Conservation (phyloP, 2,888 invertebrate genomes). For the Alloplasta piceator region DNA sequence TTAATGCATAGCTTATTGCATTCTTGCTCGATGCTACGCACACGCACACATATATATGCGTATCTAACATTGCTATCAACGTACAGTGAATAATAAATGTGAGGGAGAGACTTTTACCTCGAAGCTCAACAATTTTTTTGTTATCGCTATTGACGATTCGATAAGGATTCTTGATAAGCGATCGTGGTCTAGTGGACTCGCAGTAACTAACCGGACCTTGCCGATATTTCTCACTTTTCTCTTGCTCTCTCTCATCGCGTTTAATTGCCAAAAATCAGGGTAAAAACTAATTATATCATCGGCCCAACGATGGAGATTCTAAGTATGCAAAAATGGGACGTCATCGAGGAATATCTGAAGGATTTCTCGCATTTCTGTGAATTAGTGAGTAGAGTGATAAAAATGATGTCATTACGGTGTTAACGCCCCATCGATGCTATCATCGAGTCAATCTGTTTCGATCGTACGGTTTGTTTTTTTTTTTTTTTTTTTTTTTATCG, state of each 20-base stretch:
- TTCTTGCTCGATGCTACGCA: neutral
- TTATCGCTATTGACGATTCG: slow-evolving; percentile 51
- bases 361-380: slow-evolving; percentile 70
- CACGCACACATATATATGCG: neutral
- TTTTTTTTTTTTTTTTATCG: too few relatives aligned
- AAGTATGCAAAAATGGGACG: slow-evolving; percentile 72
- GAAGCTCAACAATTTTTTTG: slow-evolving; percentile 40
- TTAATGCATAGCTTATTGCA: too few relatives aligned
- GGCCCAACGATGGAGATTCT: slow-evolving; percentile 72
- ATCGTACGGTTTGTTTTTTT: neutral
- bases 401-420: neutral
- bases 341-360: slow-evolving; percentile 74
- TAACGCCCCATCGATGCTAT: neutral
- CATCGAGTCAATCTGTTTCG: neutral
- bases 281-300: neutral
- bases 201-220: slow-evolving; percentile 55
- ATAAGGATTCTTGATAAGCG: slow-evolving; percentile 60
- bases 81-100: too few relatives aligned
- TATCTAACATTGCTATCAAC: neutral
- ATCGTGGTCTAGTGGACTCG: slow-evolving; percentile 33
- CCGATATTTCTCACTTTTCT: slow-evolving; percentile 32
- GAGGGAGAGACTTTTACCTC: slow-evolving; percentile 1
- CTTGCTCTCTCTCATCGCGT: neutral
- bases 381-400: slow-evolving; percentile 70
- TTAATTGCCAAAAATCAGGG: neutral